These are phyloP conservation scores for Phyto melanocephala DNA, from an alignment of 2,888 invertebrate species.

Conservation along the genomic window DNA sequence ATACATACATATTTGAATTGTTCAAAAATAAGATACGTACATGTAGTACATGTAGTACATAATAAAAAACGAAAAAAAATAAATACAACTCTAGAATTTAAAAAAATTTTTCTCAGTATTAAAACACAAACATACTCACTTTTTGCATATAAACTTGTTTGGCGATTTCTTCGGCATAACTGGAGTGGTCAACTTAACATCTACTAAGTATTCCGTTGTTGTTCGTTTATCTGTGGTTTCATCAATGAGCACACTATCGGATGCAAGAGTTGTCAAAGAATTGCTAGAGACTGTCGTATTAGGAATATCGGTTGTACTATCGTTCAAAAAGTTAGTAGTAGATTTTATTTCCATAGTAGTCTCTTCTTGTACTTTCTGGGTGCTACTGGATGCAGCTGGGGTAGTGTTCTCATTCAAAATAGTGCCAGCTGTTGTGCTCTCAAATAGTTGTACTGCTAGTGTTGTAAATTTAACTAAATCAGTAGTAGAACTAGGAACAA, in stretches of 20 bases:
- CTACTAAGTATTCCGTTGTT: background rate
- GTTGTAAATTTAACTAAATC: slow-evolving; percentile 42
- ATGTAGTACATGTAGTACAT: background rate
- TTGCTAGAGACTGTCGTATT: background rate
- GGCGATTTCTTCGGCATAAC: slow-evolving; percentile 50
- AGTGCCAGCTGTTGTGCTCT: background rate
- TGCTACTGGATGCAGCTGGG: background rate
- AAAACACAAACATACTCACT: slow-evolving; percentile 66
- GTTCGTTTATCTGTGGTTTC: slow-evolving; percentile 24
- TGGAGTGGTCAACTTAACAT: slow-evolving; percentile 1
- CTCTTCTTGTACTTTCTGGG: background rate
- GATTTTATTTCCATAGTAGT: slow-evolving; percentile 9
- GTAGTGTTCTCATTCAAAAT: background rate
- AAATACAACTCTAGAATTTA: no score
- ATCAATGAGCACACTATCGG: no score
- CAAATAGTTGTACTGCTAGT: slow-evolving; percentile 3
- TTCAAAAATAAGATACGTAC: background rate
- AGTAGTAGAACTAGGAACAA: background rate
- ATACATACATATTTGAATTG: no score
- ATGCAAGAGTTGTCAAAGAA: background rate
- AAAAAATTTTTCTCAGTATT: no score
- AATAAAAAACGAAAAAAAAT: background rate
- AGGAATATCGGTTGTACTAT: background rate
- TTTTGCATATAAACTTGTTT: slow-evolving; percentile 72
- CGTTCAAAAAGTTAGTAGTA: background rate